Evolutionary conservation across 2,113 vertebrate species (phyloP), one percentile per base, ranked within the genome.

Genomic region (Eonycteris spelaea): DNA sequence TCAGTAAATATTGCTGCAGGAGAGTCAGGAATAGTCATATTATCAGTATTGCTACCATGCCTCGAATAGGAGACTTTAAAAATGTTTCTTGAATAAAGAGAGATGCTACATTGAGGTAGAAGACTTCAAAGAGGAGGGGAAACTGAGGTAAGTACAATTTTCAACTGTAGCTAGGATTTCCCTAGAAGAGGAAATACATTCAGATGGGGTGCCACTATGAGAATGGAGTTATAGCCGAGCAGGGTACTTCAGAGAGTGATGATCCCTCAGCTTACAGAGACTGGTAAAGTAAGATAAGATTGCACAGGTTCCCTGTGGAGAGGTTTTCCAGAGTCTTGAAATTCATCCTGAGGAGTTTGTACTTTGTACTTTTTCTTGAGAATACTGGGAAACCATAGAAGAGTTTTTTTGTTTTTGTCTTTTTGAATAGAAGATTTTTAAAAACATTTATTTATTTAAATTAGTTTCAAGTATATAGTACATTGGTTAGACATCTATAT

Each of bases 11-110:
- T 51, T 71, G 35, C 79, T 82, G 59, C 38, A 55, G 65, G 53
- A 15, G 63, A 93, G 53, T 84, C 61, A 48, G 59, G 38, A 87
- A 73, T 73, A 90, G 80, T 63, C 45, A 24, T 78, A 26, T 89
- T 94, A 57, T 71, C 28, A 83, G 15, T 75, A 26, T 61, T 26
- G 38, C 8, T 80, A 19, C 38, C 28, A 24, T 85, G 70, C 38
- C 24, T 71, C 85, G 13, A 55, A 6, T 90, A 43, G 11, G 57
- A 91, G 70, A 84, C 53, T 84, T 73, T 87, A n/a, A 91, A 95
- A 91, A 80, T 77, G 26, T 93, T 86, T 92, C 68, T 96, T 71
- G 61, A 90, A 35, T 80, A 73, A 91, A 95, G 83, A 57, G 57
- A 80, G 11, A 26, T 10, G 26, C 67, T 77, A 78, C 7, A 51